These are phyloP conservation scores for Anhinga anhinga DNA, from an alignment of 2,113 vertebrate genomes.

Conservation along the genomic window DNA sequence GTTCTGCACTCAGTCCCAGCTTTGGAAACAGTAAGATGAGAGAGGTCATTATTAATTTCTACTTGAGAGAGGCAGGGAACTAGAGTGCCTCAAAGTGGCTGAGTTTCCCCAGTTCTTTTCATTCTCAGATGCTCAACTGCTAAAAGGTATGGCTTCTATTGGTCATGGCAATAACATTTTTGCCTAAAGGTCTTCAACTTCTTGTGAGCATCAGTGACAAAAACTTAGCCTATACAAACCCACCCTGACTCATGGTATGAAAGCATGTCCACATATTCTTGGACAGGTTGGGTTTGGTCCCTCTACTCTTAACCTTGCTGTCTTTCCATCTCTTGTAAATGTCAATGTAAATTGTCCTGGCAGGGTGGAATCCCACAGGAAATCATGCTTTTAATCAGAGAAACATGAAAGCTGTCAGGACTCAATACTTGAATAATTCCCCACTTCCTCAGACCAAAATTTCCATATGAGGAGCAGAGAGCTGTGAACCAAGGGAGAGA, in stretches of 20 bases:
- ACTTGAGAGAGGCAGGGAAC: neutral
- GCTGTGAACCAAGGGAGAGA: neutral
- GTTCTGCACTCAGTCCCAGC: neutral
- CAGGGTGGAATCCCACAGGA: neutral
- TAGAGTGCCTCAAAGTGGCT: neutral
- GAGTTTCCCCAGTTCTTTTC: neutral
- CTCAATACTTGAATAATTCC: neutral
- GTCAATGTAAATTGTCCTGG: neutral
- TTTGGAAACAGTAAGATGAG: neutral
- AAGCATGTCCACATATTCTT: neutral
- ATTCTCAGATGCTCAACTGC: neutral
- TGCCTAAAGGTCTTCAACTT: neutral
- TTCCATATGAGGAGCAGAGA: neutral
- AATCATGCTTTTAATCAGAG: neutral
- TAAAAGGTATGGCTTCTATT: neutral
- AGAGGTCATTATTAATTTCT: neutral
- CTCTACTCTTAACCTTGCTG: neutral
- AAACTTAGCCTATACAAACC: neutral
- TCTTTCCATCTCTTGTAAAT: neutral
- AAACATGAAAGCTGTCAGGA: neutral
- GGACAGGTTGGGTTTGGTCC: neutral
- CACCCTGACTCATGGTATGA: accelerated
- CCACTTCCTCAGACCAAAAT: neutral
- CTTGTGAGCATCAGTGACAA: neutral
- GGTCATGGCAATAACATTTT: neutral